These are phyloP conservation scores for Harmothoe impar DNA, from an alignment of 2,888 invertebrate genomes.

Conservation along the genomic window DNA sequence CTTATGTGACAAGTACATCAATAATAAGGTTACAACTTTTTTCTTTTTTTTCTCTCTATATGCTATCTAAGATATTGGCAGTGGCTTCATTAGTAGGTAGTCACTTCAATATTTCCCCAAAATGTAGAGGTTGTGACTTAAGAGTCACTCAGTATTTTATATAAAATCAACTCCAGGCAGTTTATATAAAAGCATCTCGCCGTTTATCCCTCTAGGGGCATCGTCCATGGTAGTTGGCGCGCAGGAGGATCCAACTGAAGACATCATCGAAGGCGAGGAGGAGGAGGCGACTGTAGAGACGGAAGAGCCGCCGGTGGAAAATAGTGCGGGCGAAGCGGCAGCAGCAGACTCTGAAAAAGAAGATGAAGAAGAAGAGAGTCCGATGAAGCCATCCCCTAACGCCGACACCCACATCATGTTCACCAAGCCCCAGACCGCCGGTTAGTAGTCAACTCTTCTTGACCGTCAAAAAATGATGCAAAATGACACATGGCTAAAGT, in stretches of 20 bases:
- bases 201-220: constrained; percentile 19
- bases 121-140: no score
- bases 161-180: no score
- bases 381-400: constrained; percentile 90
- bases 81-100: no score
- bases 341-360: constrained; percentile 72
- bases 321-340: constrained; percentile 53
- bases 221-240: constrained; percentile 64
- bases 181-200: not conserved
- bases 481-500: no score
- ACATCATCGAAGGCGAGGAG: constrained; percentile 74
- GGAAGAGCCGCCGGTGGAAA: constrained; percentile 74
- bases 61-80: no score
- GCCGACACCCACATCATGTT: constrained; percentile 96
- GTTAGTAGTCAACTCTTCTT: constrained; percentile 55
- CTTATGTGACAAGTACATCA: no score
- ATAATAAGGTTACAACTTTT: no score
- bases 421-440: constrained; percentile 81
- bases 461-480: no score
- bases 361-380: constrained; percentile 82
- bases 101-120: no score
- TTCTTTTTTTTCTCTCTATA: no score
- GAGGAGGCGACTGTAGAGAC: constrained; percentile 79
- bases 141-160: no score
- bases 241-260: constrained; percentile 73